Evolutionary conservation across 2,797 vertebrate species (phyloP), one percentile per base, ranked within the genome.

Genomic region (Acanthopagrus latus): DNA sequence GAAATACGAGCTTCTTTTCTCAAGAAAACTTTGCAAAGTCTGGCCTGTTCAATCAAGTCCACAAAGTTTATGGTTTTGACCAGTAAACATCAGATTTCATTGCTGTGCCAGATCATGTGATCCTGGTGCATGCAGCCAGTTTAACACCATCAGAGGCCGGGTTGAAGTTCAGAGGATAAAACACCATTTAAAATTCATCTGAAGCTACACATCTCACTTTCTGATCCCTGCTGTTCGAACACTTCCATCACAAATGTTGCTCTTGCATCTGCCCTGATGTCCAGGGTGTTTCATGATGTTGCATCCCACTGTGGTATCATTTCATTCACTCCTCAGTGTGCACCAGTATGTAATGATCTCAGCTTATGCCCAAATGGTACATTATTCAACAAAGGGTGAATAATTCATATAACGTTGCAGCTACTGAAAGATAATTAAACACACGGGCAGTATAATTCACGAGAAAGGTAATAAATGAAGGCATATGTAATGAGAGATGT

Each of bases 331-430:
- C 48, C 75, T 68, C 78, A 80, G 60, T 41, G 52, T 73, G 63
- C 65, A 85, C 72, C 65, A 25, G 65, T 72, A 76, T 84, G 71
- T 85, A 90, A 92, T 91, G 74, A 91, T 91, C 85, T 89, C 76
- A 79, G 74, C 59, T 33, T 83, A 87, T 85, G 76, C 76, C 71
- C 83, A 87, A 86, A 85, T 13, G 64, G 72, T 91, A 88, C 90
- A 94, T 92, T 81, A 94, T 93, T 94, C 85, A 93, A 86, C 77
- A 84, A 81, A 87, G 83, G 74, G 21, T 93, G 80, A 95, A 95
- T 93, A 88, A 94, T 92, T 92, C 81, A 94, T 91, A 27, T 5
- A 80, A 80, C 77, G 84, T 29, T 86, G 83, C 79, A 58, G 81
- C 65, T 78, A 76, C 81, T 87, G 74, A 71, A 78, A 91, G 84